Evolutionary conservation across 2,797 vertebrate species (phyloP).

Genomic region (Brachyalestes nurse): DNA sequence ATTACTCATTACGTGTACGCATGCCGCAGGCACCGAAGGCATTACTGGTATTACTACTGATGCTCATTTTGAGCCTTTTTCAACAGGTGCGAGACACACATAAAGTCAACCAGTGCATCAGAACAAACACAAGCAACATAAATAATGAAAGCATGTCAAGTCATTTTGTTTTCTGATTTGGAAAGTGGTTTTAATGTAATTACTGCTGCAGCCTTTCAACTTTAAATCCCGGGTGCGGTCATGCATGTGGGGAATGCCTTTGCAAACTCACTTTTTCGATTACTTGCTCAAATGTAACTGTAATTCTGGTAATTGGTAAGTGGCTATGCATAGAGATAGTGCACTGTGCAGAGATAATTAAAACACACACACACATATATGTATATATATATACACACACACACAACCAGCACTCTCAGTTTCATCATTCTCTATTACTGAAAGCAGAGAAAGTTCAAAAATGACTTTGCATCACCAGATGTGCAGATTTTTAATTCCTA

Average conservation of each 20-base stretch:
- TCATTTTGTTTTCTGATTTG: background rate
- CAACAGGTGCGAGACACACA: background rate
- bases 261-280: background rate
- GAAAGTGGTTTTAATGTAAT: background rate
- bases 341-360: background rate
- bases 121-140: background rate
- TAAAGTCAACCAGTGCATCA: background rate
- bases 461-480: conserved; percentile 45
- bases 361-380: background rate
- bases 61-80: background rate
- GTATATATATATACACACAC: conserved; percentile 53
- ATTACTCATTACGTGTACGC: background rate
- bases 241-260: conserved; percentile 25
- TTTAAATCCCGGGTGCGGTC: conserved; percentile 30
- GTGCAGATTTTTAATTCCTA: conserved; percentile 11
- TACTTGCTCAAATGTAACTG: no score
- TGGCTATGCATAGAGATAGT: conserved; percentile 14
- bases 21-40: background rate
- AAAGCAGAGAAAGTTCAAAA: conserved; percentile 66
- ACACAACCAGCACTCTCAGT: conserved; percentile 69
- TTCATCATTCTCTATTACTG: conserved; percentile 66
- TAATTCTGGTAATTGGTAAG: no score
- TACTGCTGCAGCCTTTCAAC: background rate
- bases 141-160: background rate
- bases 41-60: background rate